These are phyloP conservation scores for Uria lomvia DNA, from an alignment of 2,113 vertebrate species.

Conservation along the genomic window DNA sequence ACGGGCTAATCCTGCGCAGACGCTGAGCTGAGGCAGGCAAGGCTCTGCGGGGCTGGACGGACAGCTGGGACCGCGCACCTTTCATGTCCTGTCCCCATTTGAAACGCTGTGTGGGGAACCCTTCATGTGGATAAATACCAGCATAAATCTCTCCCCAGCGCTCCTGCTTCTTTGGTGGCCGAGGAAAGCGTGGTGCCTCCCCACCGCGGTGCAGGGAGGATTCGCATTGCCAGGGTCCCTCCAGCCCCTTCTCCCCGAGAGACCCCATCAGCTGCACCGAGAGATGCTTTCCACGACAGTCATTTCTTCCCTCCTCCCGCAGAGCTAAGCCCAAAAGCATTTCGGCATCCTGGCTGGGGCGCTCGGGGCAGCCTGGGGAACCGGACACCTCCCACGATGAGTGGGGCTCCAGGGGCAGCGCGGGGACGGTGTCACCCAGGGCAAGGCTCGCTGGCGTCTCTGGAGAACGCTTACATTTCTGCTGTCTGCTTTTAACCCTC, in stretches of 20 bases:
- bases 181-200: not conserved
- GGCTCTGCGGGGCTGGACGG: not conserved
- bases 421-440: not conserved
- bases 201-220: accelerated
- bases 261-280: not conserved
- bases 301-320: not conserved
- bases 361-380: not conserved
- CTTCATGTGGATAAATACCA: not conserved
- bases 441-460: not conserved
- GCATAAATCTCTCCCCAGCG: not conserved
- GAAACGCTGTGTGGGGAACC: not conserved
- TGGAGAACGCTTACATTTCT: not conserved
- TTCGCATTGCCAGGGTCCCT: not conserved
- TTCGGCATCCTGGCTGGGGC: not conserved
- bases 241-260: not conserved
- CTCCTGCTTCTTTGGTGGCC: not conserved
- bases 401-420: accelerated
- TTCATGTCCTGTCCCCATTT: not conserved
- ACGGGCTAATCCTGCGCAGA: not conserved
- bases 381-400: accelerated
- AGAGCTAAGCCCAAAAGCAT: not conserved
- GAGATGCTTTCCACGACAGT: not conserved
- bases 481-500: not conserved
- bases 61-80: not conserved
- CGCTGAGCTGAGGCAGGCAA: not conserved